Evolutionary conservation across 2,888 invertebrate species (phyloP).

Genomic region (Petrolisthes manimaculis): DNA sequence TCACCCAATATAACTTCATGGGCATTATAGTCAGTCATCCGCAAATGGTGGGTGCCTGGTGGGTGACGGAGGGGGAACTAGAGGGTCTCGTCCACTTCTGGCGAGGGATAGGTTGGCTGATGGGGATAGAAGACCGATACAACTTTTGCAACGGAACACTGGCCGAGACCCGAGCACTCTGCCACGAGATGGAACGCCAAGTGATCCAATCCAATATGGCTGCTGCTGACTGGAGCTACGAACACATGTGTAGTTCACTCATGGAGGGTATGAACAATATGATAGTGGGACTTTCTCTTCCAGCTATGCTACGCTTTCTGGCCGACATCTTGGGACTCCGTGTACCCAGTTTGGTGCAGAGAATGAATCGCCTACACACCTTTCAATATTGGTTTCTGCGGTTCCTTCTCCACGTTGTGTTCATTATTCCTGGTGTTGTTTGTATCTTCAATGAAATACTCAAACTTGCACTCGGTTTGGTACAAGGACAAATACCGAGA

Average conservation of each 20-base stretch:
- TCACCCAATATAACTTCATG: conserved; percentile 74
- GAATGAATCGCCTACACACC: conserved; percentile 20
- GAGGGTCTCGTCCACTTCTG: conserved; percentile 86
- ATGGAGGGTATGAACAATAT: conserved; percentile 37
- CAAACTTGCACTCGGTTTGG: background rate
- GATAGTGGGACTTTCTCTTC: conserved; percentile 37
- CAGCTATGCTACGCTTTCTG: conserved; percentile 35
- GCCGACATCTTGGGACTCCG: conserved; percentile 6
- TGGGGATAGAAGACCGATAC: conserved; percentile 86
- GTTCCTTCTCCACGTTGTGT: conserved; percentile 18
- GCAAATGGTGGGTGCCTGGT: conserved; percentile 78
- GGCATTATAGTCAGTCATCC: conserved; percentile 72
- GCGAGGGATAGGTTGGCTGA: conserved; percentile 83
- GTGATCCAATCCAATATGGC: conserved; percentile 44
- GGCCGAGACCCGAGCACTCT: conserved; percentile 66
- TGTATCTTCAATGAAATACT: conserved; percentile 32
- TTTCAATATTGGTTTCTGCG: conserved; percentile 34
- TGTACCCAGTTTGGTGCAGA: conserved; percentile 6
- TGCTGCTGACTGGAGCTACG: conserved; percentile 21
- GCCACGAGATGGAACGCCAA: conserved; percentile 42
- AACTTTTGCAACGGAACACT: conserved; percentile 71
- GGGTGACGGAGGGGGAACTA: conserved; percentile 76
- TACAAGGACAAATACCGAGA: background rate
- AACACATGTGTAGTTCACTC: conserved; percentile 47
- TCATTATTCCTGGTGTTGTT: conserved; percentile 33